Percentiles rank a stretch among this genome's conserved stretches.
Evolutionary conservation across 2,113 vertebrate species (phyloP).

Genomic region (Mungos mungo): DNA sequence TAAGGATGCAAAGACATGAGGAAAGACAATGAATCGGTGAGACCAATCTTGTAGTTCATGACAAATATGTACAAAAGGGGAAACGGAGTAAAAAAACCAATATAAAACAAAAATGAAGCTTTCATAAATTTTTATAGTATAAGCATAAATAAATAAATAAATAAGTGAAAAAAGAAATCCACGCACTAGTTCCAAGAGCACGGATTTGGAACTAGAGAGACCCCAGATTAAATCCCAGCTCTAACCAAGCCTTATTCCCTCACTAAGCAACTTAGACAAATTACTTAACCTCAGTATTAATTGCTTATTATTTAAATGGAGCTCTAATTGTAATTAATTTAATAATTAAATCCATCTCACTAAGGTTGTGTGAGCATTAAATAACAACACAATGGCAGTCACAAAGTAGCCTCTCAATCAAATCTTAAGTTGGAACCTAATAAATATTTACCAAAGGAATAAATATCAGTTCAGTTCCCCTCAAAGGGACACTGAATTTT

Average conservation of each 20-base stretch:
- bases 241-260: neutral
- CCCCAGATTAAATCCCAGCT: neutral
- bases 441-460: conserved; percentile 21
- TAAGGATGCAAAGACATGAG: neutral
- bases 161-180: neutral
- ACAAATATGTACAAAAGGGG: neutral
- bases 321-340: neutral
- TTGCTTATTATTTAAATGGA: neutral
- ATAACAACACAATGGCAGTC: neutral
- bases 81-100: neutral
- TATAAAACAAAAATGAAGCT: neutral
- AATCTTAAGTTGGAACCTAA: neutral
- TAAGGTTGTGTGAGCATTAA: neutral
- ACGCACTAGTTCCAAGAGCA: neutral
- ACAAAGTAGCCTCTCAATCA: neutral
- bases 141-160: neutral
- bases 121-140: neutral
- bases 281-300: neutral
- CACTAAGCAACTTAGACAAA: neutral
- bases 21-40: neutral
- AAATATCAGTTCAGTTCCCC: neutral
- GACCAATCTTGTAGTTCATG: neutral
- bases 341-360: neutral
- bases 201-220: neutral
- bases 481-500: neutral